Base-by-base conservation (phyloP, 2,113 vertebrate genomes). In the Corvus cornix region DNA sequence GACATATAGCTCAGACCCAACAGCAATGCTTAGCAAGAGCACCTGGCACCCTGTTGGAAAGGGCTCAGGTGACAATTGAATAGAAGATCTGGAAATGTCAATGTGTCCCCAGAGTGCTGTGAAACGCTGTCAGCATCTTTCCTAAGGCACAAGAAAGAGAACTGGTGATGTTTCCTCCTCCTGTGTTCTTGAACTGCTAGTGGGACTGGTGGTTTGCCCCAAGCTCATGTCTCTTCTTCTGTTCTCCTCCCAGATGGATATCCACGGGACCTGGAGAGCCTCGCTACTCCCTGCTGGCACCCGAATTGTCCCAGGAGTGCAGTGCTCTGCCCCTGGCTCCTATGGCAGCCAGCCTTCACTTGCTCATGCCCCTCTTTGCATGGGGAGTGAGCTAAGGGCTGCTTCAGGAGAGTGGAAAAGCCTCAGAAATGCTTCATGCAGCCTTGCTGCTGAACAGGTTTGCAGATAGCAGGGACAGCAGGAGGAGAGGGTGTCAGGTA, bases 321-420 rank as follows among this genome's bases (percentile, higher is more conserved):
- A 13, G 37, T 8, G 48, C n/a, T 87, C 43, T 90, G 53, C 31
- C 41, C 12, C 16, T 83, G 53, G 51, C 72, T 79, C 22, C 81
- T n/a, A 22, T 10, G 39, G 22, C 68, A 73, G 39, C 31, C 52
- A 51, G 48, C 11, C 48, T 35, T 70, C 0, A 0, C 12, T 49
- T 75, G 52, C 31, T 59, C 17, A 23, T 41, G 69, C 13, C 39
- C 18, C 27, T 63, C 49, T 35, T 62, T 35, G 28, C n/a, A 23
- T 1, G 2, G 18, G 21, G 31, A 62, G 12, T 3, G 43, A 49
- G 27, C 14, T 49, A 59, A 67, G 33, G 31, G 58, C 48, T 63
- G 72, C 28, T 68, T 26, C 4, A 3, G 39, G 22, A 55, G n/a
- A 46, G 13, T 0, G 2, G 11, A 23, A 24, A 48, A 69, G 19